Evolutionary conservation across 2,888 invertebrate species (phyloP), one percentile per base, ranked within the genome.

Genomic region (Ochropacha duplaris): DNA sequence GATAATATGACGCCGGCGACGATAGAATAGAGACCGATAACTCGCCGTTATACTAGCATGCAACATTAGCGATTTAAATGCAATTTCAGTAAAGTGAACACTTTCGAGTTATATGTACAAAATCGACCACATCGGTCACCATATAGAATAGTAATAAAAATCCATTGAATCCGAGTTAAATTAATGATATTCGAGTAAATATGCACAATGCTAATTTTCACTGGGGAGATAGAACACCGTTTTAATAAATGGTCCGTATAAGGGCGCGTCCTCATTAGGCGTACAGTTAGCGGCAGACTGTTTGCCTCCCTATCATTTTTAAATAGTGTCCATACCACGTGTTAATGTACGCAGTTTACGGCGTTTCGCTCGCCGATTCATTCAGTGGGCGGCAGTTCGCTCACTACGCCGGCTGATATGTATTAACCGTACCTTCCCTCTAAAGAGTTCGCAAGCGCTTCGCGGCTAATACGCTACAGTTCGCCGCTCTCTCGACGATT

Each of bases 171-270:
- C 80, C 84, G 83, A 86, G 84, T 81, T 81, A 79, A 84, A 81
- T 80, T 82, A 84, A 84, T 84, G 86, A 88, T 91, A 90, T 92
- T 91, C 91, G 91, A 91, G 91, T 88, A 88, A 86, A 89, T 87
- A 88, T 89, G 31, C 31, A 31, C 31, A 31, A 31, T 31, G 31
- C 31, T 31, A 31, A 31, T 8, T 28, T 34, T 36, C 36, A 36
- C 36, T n/a, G 4, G 4, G 36, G 14, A n/a, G n/a, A n/a, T n/a
- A 36, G 36, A 36, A 88, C 84, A 90, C 88, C 87, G 86, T 84
- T 24, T 80, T 78, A 78, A 76, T 81, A 82, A 82, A 84, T 78
- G 78, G 84, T 81, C 80, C 81, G 19, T 22, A 19, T 34, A 34
- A n/a, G n/a, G n/a, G n/a, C n/a, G n/a, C n/a, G n/a, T n/a, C n/a